These are phyloP conservation scores for Nothoprocta pentlandii DNA, from an alignment of 2,113 vertebrate genomes.

Conservation along the genomic window DNA sequence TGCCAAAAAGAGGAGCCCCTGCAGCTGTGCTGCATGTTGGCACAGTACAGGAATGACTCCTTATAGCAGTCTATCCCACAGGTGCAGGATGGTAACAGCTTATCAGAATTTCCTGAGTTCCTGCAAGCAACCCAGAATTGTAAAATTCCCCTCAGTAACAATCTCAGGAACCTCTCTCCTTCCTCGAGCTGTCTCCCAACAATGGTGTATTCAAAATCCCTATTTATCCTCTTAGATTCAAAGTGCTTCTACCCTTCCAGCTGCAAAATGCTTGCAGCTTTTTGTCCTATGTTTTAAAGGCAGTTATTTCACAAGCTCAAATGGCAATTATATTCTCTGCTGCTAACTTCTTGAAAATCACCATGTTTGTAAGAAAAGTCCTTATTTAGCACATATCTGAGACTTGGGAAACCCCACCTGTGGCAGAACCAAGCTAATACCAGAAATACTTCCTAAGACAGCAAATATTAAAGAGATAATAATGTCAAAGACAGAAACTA, in stretches of 20 bases:
- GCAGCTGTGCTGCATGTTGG: not conserved
- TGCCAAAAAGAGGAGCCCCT: slow-evolving; percentile 16
- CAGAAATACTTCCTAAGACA: not conserved
- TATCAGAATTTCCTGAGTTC: not conserved
- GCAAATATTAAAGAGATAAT: not conserved
- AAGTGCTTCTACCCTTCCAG: not conserved
- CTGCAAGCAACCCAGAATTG: not conserved
- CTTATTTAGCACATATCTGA: not conserved
- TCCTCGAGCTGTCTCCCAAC: slow-evolving; percentile 13
- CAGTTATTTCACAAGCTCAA: slow-evolving; percentile 1
- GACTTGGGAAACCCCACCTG: not conserved
- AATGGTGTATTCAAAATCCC: not conserved
- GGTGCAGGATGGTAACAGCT: slow-evolving; percentile 21
- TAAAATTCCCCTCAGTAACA: not conserved
- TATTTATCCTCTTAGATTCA: slow-evolving; percentile 23
- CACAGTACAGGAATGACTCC: not conserved
- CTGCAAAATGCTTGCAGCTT: not conserved
- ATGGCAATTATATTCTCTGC: not conserved
- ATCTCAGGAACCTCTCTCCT: not conserved
- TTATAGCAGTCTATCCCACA: slow-evolving; percentile 21
- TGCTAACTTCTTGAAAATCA: not conserved
- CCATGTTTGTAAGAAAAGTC: not conserved
- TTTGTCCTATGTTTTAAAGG: not conserved
- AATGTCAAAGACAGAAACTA: not conserved
- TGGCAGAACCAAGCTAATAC: not conserved